These are phyloP conservation scores for Sicus ferrugineus DNA, from an alignment of 2,888 invertebrate species.

Conservation along the genomic window DNA sequence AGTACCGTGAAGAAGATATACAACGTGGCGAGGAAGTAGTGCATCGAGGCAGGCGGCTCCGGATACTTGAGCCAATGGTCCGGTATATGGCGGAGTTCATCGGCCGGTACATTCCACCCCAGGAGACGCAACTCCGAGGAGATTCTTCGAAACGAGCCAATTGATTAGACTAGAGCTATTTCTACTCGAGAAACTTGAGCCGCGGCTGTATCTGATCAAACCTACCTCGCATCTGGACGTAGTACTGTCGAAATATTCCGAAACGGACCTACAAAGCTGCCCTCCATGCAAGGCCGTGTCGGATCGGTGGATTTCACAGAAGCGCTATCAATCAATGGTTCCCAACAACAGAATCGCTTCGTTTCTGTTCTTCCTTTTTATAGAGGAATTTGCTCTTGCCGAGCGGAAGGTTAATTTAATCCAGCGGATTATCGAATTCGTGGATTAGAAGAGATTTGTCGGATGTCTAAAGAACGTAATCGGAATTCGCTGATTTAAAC, in stretches of 20 bases:
- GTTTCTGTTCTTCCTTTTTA: constrained; percentile 12
- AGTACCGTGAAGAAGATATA: constrained; percentile 79
- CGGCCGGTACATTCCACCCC: constrained; percentile 80
- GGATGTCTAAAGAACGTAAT: neutral
- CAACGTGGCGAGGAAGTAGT: constrained; percentile 79
- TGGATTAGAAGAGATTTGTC: constrained; percentile 13
- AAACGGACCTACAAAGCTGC: constrained; percentile 38
- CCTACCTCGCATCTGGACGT: constrained; percentile 51
- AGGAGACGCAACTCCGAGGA: constrained; percentile 66
- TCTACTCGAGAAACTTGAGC: neutral
- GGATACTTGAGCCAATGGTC: constrained; percentile 83
- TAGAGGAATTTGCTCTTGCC: neutral
- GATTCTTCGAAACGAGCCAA: constrained; percentile 35
- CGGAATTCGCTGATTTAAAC: constrained; percentile 8
- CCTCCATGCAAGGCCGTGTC: constrained; percentile 43
- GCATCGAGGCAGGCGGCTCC: constrained; percentile 82
- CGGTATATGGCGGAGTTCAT: constrained; percentile 78
- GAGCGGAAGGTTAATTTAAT: constrained; percentile 4
- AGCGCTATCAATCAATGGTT: constrained; percentile 22
- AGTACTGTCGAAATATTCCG: constrained; percentile 54
- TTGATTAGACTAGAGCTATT: neutral
- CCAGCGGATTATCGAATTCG: constrained; percentile 14
- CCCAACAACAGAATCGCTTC: constrained; percentile 30
- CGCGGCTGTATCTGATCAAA: neutral
- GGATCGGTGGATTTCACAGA: neutral